Evolutionary conservation across 1,140 invertebrate genomes (phyloP), one percentile per base, ranked within the genome.

Genomic region (Dryas iulia): DNA sequence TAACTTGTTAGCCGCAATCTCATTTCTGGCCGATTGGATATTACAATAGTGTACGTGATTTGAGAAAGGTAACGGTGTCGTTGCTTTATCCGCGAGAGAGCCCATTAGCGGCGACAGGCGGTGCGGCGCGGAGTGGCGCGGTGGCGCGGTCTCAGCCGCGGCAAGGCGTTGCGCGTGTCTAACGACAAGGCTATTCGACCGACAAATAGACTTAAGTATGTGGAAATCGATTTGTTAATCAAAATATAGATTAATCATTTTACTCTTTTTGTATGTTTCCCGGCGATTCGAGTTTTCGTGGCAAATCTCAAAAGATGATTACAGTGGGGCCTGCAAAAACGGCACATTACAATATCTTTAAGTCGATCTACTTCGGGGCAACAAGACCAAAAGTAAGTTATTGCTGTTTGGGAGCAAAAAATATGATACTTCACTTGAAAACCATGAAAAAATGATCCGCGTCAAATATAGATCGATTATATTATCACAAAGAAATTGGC

Each of bases 1-100:
- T 91, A 91, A 91, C 89, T 91, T 90, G 89, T 91, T 91, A 91
- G 89, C 87, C 85, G 89, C 89, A 89, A 91, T 91, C 89, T 91
- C 89, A 91, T 91, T 91, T 90, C 89, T 87, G 80, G 79, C 77
- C 85, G 84, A 90, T 90, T 90, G 88, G 86, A 90, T 89, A 89
- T 90, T 88, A 91, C 89, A 91, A 91, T 91, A 90, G 89, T 90
- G 89, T 89, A 91, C 89, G 89, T 91, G 89, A 88, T 89, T 88
- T 85, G 87, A 87, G 86, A 89, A 89, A 88, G 84, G 87, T 89
- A 90, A 91, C 87, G 87, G 87, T 91, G 83, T 86, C 81, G 74
- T 74, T 74, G 85, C 87, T 86, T 89, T 89, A 89, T 91, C 89
- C 89, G 82, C 82, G 81, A 82, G 87, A 86, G 86, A 84, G 83